Evolutionary conservation across 2,888 invertebrate species (phyloP).

Genomic region (Papilio elwesi): DNA sequence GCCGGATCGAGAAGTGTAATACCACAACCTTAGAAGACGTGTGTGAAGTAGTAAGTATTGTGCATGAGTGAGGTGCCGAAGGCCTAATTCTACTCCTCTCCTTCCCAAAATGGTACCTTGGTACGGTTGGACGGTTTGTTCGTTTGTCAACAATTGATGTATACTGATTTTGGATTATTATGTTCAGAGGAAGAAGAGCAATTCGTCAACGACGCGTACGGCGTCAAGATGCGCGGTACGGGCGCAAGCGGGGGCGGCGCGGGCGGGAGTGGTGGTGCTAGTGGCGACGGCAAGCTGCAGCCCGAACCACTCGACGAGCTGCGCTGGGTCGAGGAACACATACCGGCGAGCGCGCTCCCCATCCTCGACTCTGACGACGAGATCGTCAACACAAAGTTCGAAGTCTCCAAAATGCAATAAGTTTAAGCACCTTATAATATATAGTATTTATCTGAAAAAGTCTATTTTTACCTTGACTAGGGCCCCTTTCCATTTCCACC

Average conservation of each 20-base stretch:
- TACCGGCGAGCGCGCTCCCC: constrained; percentile 90
- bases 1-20: too few species aligned
- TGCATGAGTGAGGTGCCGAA: too few species aligned
- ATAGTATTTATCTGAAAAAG: constrained; percentile 44
- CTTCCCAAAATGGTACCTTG: not conserved
- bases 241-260: constrained; percentile 49
- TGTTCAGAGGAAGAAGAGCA: constrained; percentile 90
- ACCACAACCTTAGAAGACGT: too few species aligned
- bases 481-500: not conserved
- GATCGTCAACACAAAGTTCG: constrained; percentile 92
- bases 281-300: constrained; percentile 12
- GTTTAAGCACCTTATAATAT: constrained; percentile 46
- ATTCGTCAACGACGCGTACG: constrained; percentile 94
- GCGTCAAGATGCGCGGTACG: constrained; percentile 89
- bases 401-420: constrained; percentile 95
- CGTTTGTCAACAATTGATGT: not conserved
- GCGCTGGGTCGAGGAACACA: constrained; percentile 97
- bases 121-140: not conserved
- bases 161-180: not conserved
- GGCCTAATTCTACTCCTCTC: too few species aligned
- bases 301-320: constrained; percentile 68
- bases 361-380: constrained; percentile 91
- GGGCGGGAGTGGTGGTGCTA: constrained; percentile 61
- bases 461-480: not conserved
- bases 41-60: too few species aligned